A percentile compares a stretch with the other conserved stretches of the same genome.
These are phyloP conservation scores for Epinotia ramella DNA, from an alignment of 2,888 invertebrate genomes.

Conservation along the genomic window DNA sequence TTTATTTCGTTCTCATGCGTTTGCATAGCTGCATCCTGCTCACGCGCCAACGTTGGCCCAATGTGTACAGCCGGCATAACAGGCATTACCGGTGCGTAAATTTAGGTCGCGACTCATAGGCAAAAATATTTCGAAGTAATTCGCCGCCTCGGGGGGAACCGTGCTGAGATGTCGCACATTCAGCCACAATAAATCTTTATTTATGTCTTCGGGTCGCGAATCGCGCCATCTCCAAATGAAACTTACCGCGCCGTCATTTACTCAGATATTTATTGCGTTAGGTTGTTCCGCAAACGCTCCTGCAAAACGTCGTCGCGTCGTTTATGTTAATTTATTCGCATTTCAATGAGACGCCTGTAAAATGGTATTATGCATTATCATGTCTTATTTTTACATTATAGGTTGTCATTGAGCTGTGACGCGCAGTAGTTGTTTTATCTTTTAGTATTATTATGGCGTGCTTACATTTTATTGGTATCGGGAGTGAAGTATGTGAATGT, in stretches of 20 bases:
- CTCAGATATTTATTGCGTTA: conserved; percentile 72
- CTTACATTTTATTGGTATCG: conserved; percentile 34
- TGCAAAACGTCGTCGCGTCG: conserved; percentile 62
- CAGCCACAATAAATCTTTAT: conserved; percentile 64
- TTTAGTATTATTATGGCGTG: conserved; percentile 29
- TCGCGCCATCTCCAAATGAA: conserved; percentile 60
- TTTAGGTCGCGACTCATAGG: conserved; percentile 38
- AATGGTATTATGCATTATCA: conserved; percentile 71
- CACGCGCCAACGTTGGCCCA: too few relatives aligned
- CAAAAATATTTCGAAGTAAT: conserved; percentile 47
- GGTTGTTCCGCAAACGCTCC: conserved; percentile 63
- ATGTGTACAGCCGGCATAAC: too few relatives aligned
- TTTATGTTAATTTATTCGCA: conserved; percentile 81
- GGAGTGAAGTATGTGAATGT: conserved; percentile 16
- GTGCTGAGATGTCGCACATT: conserved; percentile 38
- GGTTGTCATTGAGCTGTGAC: conserved; percentile 54
- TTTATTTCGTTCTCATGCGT: too few relatives aligned
- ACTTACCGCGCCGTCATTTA: conserved; percentile 62
- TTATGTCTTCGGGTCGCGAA: conserved; percentile 55
- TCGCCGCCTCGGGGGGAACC: conserved; percentile 37
- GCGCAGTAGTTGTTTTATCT: conserved; percentile 51
- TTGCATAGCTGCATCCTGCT: too few relatives aligned
- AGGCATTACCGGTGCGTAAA: conserved; percentile 41
- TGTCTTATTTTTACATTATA: conserved; percentile 66
- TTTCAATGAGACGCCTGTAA: conserved; percentile 74